phyloP scores from a whole-genome alignment of 1,140 invertebrate genomes.

The Sminthurinus signatus region DNA sequence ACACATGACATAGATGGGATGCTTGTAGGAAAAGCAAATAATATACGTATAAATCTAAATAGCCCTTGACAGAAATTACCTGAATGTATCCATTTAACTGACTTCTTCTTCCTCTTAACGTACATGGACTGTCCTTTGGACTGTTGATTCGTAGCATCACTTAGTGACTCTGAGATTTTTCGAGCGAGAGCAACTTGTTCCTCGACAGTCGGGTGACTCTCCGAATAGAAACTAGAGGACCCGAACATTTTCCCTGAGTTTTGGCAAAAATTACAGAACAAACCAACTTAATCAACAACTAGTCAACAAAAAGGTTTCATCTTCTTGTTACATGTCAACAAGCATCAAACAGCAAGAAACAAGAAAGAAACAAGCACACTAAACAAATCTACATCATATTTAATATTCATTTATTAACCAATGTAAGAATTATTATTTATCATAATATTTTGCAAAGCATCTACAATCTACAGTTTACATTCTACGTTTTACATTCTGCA shows the following conservation, averaged over 20 bases:
- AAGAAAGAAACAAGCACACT: constrained; percentile 4
- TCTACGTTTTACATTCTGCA: too few relatives aligned
- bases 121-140: constrained; percentile 94
- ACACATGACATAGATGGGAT: too few relatives aligned
- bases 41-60: too few relatives aligned
- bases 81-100: constrained; percentile 90
- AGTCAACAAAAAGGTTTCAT: not conserved
- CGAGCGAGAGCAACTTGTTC: constrained; percentile 88
- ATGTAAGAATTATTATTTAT: not conserved
- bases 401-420: not conserved
- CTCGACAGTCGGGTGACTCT: constrained; percentile 84
- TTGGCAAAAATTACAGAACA: not conserved
- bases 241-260: constrained; percentile 79
- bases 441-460: not conserved
- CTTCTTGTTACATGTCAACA: not conserved
- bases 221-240: constrained; percentile 88
- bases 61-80: too few relatives aligned
- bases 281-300: not conserved
- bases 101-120: constrained; percentile 84
- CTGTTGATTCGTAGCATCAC: constrained; percentile 80
- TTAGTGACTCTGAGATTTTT: constrained; percentile 83
- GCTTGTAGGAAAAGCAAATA: too few relatives aligned
- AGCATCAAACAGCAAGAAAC: not conserved
- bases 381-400: not conserved
- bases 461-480: not conserved